Conservation (phyloP, 2,113 vertebrate species). For the Lampris megalopsis region DNA sequence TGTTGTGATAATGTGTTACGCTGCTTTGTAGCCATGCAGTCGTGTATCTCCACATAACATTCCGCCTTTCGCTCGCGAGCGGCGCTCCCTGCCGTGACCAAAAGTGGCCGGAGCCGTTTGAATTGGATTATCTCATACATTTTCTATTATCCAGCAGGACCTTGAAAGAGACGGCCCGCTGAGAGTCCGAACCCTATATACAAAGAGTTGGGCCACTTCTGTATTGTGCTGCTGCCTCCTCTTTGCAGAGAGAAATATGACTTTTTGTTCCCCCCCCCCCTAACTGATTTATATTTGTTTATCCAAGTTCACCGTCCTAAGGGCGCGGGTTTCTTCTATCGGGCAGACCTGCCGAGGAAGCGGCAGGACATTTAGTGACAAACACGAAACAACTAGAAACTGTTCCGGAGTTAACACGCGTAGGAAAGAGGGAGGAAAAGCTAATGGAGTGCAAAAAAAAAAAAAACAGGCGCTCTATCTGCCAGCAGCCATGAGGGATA, state of each 20-base stretch:
- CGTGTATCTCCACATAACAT: slow-evolving; percentile 53
- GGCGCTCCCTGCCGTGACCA: slow-evolving; percentile 58
- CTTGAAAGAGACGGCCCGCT: slow-evolving; percentile 61
- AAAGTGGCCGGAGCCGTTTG: slow-evolving; percentile 61
- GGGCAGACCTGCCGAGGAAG: not conserved
- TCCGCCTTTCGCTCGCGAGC: slow-evolving; percentile 1
- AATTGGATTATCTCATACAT: slow-evolving; percentile 76
- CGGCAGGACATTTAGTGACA: slow-evolving; percentile 43
- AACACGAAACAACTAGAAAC: slow-evolving; percentile 32
- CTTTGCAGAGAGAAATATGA: slow-evolving; percentile 29
- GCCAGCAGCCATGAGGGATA: not conserved
- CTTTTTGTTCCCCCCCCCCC: too few species aligned
- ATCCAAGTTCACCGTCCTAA: slow-evolving; percentile 36
- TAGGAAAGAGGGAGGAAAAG: slow-evolving; percentile 3
- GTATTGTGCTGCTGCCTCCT: slow-evolving; percentile 40
- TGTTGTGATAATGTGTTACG: slow-evolving; percentile 60
- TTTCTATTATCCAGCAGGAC: slow-evolving; percentile 73
- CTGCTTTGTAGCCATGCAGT: slow-evolving; percentile 44
- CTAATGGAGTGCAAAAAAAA: not conserved
- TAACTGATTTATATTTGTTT: slow-evolving; percentile 46
- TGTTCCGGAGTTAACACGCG: too few species aligned
- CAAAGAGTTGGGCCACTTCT: slow-evolving; percentile 51
- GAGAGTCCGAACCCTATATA: slow-evolving; percentile 46
- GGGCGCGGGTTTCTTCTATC: slow-evolving; percentile 26
- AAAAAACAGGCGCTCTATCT: too few species aligned